Evolutionary conservation across 2,888 invertebrate genomes (phyloP).

Genomic region (Neelides folsomi): DNA sequence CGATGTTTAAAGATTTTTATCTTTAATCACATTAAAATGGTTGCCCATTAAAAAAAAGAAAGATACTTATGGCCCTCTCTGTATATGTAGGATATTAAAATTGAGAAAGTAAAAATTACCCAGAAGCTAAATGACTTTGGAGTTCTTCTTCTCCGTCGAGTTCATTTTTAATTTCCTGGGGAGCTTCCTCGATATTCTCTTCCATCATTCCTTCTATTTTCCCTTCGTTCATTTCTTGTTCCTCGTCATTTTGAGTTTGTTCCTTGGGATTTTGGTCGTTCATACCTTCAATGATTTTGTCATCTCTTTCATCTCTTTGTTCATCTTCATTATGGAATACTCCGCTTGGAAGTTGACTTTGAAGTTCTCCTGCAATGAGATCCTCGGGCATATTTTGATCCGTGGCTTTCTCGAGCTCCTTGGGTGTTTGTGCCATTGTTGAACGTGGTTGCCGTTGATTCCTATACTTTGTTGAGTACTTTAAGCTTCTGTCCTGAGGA

Average conservation of each 20-base stretch:
- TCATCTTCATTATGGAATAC: too few relatives aligned
- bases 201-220: constrained; percentile 10
- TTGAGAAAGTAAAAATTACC: too few relatives aligned
- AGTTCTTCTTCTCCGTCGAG: background rate
- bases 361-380: constrained; percentile 1
- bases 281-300: constrained; percentile 4
- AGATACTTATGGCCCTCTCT: too few relatives aligned
- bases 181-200: constrained; percentile 10
- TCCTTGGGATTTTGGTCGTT: constrained; percentile 2
- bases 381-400: constrained; percentile 10
- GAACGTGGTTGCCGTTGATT: constrained; percentile 4
- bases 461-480: background rate
- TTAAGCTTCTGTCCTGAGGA: too few relatives aligned
- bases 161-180: too few relatives aligned
- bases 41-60: too few relatives aligned
- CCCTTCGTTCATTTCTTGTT: background rate
- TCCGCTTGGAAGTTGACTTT: background rate
- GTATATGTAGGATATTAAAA: too few relatives aligned
- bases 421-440: constrained; percentile 9
- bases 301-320: background rate
- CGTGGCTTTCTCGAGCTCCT: constrained; percentile 8
- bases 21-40: too few relatives aligned
- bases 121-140: background rate
- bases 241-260: background rate
- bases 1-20: too few relatives aligned